phyloP scores from a whole-genome alignment of 1,140 invertebrate species.

The Dermatophagoides farinae region DNA sequence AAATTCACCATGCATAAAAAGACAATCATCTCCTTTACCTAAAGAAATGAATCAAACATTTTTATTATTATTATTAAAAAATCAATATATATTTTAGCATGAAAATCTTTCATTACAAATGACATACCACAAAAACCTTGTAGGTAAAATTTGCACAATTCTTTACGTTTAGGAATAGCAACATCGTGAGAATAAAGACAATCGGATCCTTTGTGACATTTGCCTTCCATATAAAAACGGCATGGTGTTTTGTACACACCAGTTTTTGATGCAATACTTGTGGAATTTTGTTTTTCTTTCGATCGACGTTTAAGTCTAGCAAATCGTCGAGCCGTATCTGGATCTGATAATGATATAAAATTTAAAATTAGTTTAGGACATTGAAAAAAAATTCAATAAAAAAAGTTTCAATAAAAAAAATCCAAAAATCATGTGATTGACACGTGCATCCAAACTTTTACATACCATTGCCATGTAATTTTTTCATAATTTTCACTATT shows the following conservation, averaged over 20 bases:
- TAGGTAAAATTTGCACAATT: constrained; percentile 88
- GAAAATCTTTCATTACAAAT: background rate
- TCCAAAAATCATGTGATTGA: background rate
- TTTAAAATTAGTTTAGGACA: constrained; percentile 1
- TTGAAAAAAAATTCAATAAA: background rate
- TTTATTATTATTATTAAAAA: background rate
- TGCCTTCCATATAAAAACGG: constrained; percentile 64
- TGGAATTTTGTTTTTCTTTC: background rate
- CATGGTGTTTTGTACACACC: constrained; percentile 27
- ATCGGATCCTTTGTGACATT: constrained; percentile 58
- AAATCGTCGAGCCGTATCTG: constrained; percentile 1
- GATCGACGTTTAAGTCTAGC: constrained; percentile 1
- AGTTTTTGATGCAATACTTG: background rate
- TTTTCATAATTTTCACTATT: constrained; percentile 3
- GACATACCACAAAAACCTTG: constrained; percentile 82
- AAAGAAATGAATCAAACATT: background rate
- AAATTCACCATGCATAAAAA: constrained; percentile 91
- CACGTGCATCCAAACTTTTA: background rate
- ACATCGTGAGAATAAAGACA: constrained; percentile 70
- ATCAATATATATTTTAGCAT: too few relatives aligned
- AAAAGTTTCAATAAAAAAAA: background rate
- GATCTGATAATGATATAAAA: constrained; percentile 2
- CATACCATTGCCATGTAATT: constrained; percentile 1
- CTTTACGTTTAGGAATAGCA: constrained; percentile 48
- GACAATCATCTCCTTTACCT: constrained; percentile 51